Percentiles rank a stretch among this genome's conserved stretches.
Conservation (phyloP, 2,113 vertebrate species). For the Cyprinodon tularosa region DNA sequence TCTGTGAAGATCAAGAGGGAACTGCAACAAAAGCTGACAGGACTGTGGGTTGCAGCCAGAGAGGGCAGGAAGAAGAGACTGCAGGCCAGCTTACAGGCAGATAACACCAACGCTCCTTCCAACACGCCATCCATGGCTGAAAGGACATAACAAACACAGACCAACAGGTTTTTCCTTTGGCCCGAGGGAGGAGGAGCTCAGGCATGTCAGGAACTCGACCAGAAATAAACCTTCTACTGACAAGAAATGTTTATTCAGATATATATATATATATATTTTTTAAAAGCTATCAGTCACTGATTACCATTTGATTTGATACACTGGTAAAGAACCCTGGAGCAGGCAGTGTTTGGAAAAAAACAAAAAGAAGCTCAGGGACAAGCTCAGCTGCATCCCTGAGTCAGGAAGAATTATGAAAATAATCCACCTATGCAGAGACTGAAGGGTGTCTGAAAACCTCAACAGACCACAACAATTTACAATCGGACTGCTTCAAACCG, state of each 20-base stretch:
- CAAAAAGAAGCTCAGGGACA: not conserved
- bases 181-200: constrained; percentile 23
- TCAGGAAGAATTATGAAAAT: not conserved
- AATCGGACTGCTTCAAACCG: constrained; percentile 16
- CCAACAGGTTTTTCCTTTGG: constrained; percentile 31
- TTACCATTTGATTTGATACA: constrained; percentile 59
- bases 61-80: constrained; percentile 70
- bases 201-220: constrained; percentile 36
- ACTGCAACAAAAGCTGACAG: constrained; percentile 73
- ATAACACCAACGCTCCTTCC: constrained; percentile 62
- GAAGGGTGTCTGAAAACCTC: not conserved
- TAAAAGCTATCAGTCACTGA: not conserved
- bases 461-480: not conserved
- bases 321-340: constrained; percentile 56
- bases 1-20: constrained; percentile 82
- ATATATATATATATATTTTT: too few species aligned
- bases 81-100: constrained; percentile 69
- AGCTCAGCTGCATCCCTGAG: not conserved
- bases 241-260: not conserved
- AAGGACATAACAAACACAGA: constrained; percentile 14
- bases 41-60: constrained; percentile 48
- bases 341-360: not conserved
- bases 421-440: not conserved
- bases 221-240: not conserved
- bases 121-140: constrained; percentile 76